A percentile compares a stretch with the other conserved stretches of the same genome.
Evolutionary conservation across 2,113 vertebrate species (phyloP).

Genomic region (Microtus pennsylvanicus): DNA sequence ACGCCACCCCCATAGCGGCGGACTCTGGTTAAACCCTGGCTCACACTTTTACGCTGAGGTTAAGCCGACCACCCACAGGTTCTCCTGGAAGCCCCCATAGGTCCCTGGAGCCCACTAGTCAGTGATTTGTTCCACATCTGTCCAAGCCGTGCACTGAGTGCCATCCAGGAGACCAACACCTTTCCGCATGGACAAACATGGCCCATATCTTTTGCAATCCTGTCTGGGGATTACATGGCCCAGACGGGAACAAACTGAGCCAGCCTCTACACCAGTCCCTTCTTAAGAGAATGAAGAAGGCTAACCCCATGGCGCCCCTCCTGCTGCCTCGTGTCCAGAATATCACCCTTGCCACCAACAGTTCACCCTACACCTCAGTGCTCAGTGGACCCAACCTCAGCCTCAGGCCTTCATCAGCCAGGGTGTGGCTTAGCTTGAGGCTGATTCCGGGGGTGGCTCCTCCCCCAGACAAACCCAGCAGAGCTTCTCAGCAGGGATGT

Average conservation of each 20-base stretch:
- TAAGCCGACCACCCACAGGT: neutral
- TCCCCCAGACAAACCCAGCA: accelerated
- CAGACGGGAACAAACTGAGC: no score
- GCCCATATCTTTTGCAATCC: accelerated
- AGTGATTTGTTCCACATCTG: accelerated
- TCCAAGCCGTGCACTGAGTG: accelerated
- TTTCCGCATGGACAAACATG: neutral
- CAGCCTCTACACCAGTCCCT: neutral
- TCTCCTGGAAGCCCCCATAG: neutral
- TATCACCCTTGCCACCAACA: neutral
- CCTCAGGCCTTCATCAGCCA: accelerated
- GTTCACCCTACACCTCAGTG: accelerated
- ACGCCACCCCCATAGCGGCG: accelerated
- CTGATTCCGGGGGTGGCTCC: accelerated
- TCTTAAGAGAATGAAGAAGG: neutral
- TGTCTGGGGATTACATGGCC: neutral
- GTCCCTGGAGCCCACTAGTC: neutral
- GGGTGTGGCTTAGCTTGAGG: accelerated
- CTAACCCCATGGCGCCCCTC: accelerated
- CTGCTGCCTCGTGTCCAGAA: accelerated
- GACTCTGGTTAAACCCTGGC: accelerated
- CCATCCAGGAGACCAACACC: neutral
- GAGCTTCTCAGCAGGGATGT: neutral
- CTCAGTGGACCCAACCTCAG: accelerated
- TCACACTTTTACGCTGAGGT: accelerated